Evolutionary conservation across 2,888 invertebrate genomes (phyloP).

Genomic region (Ormyrus rosae): DNA sequence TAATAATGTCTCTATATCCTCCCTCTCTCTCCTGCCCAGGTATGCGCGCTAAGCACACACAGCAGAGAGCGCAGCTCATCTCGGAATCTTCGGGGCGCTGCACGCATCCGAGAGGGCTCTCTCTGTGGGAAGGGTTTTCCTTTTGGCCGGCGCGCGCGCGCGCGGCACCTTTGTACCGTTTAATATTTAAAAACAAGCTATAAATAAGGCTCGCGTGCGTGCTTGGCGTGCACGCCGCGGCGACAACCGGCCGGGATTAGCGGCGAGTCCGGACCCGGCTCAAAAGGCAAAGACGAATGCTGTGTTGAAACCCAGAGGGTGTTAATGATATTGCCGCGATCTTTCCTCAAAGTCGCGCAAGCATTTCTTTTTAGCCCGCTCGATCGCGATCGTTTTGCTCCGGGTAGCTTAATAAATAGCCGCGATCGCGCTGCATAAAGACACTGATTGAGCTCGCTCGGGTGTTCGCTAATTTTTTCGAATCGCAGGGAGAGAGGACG

Average conservation of each 20-base stretch:
- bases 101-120: too few relatives aligned
- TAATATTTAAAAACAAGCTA: conserved; percentile 76
- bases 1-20: conserved; percentile 68
- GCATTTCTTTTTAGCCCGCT: not conserved
- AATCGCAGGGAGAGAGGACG: too few relatives aligned
- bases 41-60: not conserved
- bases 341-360: not conserved
- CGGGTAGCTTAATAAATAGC: too few relatives aligned
- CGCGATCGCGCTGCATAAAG: too few relatives aligned
- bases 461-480: too few relatives aligned
- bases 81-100: conserved; percentile 25
- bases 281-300: conserved; percentile 71
- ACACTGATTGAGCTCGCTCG: too few relatives aligned
- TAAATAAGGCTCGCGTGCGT: conserved; percentile 66
- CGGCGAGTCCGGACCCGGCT: conserved; percentile 56
- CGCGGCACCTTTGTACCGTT: conserved; percentile 75
- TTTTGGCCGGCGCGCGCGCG: conserved; percentile 1
- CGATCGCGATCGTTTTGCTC: too few relatives aligned
- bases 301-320: conserved; percentile 72
- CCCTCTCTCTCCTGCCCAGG: conserved; percentile 18
- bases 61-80: not conserved
- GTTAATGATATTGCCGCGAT: conserved; percentile 69
- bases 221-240: not conserved
- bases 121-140: not conserved
- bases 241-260: conserved; percentile 65